phyloP scores from a whole-genome alignment of 2,113 vertebrate species.

The Sterrhoptilus dennistouni region DNA sequence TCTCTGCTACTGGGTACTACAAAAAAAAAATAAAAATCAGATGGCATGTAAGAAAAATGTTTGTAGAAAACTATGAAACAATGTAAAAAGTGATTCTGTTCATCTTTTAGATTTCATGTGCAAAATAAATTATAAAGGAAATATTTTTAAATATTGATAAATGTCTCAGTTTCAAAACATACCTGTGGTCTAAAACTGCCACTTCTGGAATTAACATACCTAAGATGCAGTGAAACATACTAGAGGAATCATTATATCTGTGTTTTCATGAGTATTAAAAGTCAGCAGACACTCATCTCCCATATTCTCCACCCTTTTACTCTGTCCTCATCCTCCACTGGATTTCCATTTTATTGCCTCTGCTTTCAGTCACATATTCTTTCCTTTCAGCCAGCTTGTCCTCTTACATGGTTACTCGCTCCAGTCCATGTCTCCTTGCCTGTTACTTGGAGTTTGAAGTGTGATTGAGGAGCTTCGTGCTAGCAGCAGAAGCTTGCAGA shows the following conservation, averaged over 20 bases:
- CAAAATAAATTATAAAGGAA: background rate
- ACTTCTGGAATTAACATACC: background rate
- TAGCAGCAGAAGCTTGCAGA: background rate
- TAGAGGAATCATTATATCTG: background rate
- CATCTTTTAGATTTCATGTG: background rate
- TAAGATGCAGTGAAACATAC: background rate
- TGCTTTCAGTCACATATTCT: background rate
- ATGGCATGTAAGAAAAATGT: background rate
- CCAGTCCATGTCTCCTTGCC: background rate
- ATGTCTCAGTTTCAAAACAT: background rate
- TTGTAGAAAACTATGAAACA: background rate
- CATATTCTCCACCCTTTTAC: background rate
- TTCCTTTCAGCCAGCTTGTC: background rate
- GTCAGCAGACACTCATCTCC: background rate
- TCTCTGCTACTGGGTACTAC: background rate
- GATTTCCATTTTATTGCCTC: background rate
- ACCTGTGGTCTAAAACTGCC: background rate
- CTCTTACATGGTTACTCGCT: rapidly evolving
- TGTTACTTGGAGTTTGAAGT: background rate
- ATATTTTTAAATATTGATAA: background rate
- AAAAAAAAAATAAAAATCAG: background rate
- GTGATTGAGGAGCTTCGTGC: background rate
- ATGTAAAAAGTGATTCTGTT: background rate
- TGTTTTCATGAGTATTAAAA: background rate
- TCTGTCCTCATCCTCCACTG: background rate